Conservation (phyloP, 2,888 invertebrate species). For the Athalia cordata region DNA sequence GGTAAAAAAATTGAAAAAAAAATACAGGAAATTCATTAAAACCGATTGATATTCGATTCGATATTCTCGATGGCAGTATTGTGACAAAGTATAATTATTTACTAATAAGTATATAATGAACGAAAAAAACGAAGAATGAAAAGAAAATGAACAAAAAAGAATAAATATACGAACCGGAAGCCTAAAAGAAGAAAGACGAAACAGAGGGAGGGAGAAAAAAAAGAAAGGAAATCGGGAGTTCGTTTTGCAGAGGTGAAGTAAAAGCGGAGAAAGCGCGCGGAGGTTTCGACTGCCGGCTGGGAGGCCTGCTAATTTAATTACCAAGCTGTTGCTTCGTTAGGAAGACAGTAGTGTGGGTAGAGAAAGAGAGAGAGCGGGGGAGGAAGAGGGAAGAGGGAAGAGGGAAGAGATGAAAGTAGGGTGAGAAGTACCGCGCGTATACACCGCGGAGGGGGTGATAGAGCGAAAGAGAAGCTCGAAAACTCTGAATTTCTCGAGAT, state of each 20-base stretch:
- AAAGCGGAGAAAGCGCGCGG: not conserved
- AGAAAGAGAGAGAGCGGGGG: not conserved
- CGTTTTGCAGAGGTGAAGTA: not conserved
- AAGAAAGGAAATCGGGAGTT: not conserved
- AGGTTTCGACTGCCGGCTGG: not conserved
- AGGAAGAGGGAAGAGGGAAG: not conserved
- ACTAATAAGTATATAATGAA: not conserved
- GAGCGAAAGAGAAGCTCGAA: not conserved
- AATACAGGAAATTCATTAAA: too few relatives aligned
- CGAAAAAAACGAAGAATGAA: conserved; percentile 2
- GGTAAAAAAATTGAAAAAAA: too few relatives aligned
- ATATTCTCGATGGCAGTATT: too few relatives aligned
- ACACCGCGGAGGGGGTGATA: not conserved
- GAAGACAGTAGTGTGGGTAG: conserved; percentile 3
- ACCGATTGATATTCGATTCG: too few relatives aligned
- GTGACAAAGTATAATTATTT: too few relatives aligned
- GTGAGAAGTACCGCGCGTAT: too few relatives aligned
- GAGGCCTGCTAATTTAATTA: conserved; percentile 1
- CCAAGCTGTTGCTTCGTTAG: conserved; percentile 6
- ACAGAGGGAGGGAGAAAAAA: not conserved
- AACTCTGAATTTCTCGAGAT: not conserved
- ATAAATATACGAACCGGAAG: not conserved
- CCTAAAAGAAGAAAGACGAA: not conserved
- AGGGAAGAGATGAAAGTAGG: not conserved
- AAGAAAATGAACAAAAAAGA: not conserved